Percentiles rank a stretch among this genome's conserved stretches.
phyloP scores from a whole-genome alignment of 1,140 invertebrate genomes.

The Zaprionus vittiger region DNA sequence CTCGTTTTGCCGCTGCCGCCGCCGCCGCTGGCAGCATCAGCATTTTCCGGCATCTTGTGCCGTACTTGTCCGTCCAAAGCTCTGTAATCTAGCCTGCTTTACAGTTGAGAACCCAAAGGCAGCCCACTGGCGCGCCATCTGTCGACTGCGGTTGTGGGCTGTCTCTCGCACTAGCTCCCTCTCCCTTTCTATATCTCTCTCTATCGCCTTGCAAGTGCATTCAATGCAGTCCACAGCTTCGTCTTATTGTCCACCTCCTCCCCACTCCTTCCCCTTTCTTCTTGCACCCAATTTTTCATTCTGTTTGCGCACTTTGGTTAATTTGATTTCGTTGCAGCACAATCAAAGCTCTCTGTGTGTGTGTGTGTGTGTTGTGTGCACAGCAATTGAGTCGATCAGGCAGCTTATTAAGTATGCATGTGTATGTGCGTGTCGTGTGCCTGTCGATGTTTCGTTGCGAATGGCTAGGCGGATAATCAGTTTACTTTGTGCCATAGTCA shows the following conservation, averaged over 20 bases:
- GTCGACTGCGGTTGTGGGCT: conserved; percentile 65
- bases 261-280: neutral
- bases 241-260: neutral
- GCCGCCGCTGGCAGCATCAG: conserved; percentile 8
- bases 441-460: neutral
- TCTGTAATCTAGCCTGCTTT: conserved; percentile 79
- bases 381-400: conserved; percentile 13
- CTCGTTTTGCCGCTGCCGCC: too few relatives aligned
- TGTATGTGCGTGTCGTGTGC: neutral
- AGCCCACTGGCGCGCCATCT: conserved; percentile 41
- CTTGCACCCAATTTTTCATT: conserved; percentile 28
- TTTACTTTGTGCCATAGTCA: neutral
- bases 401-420: conserved; percentile 1
- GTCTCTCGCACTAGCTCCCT: neutral
- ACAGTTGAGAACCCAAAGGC: conserved; percentile 69
- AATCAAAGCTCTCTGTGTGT: conserved; percentile 42
- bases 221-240: neutral
- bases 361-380: conserved; percentile 26
- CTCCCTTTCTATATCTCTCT: neutral
- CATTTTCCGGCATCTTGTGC: conserved; percentile 56
- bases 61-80: conserved; percentile 51
- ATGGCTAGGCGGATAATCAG: conserved; percentile 5
- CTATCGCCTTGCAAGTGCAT: neutral
- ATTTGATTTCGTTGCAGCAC: conserved; percentile 66
- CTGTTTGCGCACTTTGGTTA: conserved; percentile 76